Percentiles rank a stretch among this genome's conserved stretches.
Evolutionary conservation across 2,888 invertebrate species (phyloP).

Genomic region (Lepetodrilus schrolli): DNA sequence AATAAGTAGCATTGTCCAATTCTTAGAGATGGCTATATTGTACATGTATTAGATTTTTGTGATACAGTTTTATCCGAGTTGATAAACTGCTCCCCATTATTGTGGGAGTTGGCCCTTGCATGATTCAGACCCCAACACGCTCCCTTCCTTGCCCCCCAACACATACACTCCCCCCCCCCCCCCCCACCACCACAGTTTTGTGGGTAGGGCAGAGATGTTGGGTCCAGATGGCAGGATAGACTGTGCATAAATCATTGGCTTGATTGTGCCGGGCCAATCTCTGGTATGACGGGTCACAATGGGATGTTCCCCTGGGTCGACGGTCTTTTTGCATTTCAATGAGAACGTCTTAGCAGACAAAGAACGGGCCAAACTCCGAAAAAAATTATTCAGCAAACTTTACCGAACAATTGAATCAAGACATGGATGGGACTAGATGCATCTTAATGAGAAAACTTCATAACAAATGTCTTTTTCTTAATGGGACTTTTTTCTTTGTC

Average conservation of each 20-base stretch:
- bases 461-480: constrained; percentile 8
- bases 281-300: neutral
- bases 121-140: too few species aligned
- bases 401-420: constrained; percentile 23
- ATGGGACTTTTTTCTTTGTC: constrained; percentile 15
- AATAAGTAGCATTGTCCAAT: too few species aligned
- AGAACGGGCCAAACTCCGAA: constrained; percentile 4
- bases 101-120: too few species aligned
- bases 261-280: neutral
- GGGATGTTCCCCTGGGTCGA: constrained; percentile 8
- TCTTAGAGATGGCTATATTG: too few species aligned
- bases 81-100: too few species aligned
- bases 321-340: constrained; percentile 18
- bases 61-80: too few species aligned
- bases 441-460: constrained; percentile 27
- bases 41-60: too few species aligned
- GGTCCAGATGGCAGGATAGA: constrained; percentile 18
- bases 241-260: constrained; percentile 20
- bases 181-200: too few species aligned
- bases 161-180: too few species aligned
- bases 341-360: constrained; percentile 13
- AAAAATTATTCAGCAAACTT: constrained; percentile 25
- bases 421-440: constrained; percentile 15
- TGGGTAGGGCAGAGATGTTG: neutral
- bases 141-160: too few species aligned